Base-by-base conservation (phyloP, 1,140 invertebrate species). In the Caenorhabditis tropicalis region DNA sequence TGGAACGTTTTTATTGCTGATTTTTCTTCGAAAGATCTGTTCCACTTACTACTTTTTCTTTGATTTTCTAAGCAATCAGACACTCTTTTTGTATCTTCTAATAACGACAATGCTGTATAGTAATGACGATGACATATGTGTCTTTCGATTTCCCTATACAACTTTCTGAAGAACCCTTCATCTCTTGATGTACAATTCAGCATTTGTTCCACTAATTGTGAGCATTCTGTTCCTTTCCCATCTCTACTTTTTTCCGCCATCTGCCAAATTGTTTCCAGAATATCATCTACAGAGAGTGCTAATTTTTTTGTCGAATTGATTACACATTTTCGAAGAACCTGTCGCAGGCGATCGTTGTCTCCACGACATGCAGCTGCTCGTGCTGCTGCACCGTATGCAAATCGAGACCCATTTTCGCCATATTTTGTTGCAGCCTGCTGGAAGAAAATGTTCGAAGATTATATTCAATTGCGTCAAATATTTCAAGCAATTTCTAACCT, bases 1-100 rank as follows among this genome's bases (percentile, higher is more conserved):
- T 74, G 65, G 39, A 27, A 1, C 21, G 24, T 56, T 7, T 6
- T 27, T 27, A 12, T 10, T 4, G 21, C 21, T 1, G 1, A 29
- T 36, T 21, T n/a, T 36, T 65, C 1, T 7, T 33, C 16, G 4
- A 2, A 6, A 7, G 4, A n/a, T n/a, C n/a, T n/a, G n/a, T n/a
- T 27, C 12, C 33, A 65, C 58, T 33, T 3, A 74, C 65, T 31
- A 19, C 15, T 74, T 74, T 43, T 74, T 46, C 36, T n/a, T 74
- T 74, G 65, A 46, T 74, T 74, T 43, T 74, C 65, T 6, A 74
- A 15, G n/a, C 65, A 74, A 74, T 74, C 65, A 3, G 65, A 74
- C 7, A 74, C 65, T 43, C 65, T 16, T 46, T 74, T 74, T 10
- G 65, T 74, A 9, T 74, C 65, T 43, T 74, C 65, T 74, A 74